Evolutionary conservation across 2,888 invertebrate genomes (phyloP), one percentile per base, ranked within the genome.

Genomic region (Pseudococcus viburni): DNA sequence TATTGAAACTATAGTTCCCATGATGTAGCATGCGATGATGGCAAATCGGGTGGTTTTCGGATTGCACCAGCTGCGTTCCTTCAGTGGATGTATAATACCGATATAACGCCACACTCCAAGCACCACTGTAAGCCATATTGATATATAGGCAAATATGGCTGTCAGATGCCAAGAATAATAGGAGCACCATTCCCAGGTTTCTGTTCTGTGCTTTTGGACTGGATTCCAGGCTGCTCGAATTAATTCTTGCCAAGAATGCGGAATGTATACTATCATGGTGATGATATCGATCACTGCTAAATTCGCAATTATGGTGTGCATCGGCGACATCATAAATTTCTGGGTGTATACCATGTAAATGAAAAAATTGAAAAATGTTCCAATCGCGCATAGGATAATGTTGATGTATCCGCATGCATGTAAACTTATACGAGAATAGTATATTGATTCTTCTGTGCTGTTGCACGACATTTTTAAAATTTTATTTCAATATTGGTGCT

Each of bases 231-330:
- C n/a, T 19, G 59, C 4, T 59, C n/a, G 59, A 59, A 59, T n/a
- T 0, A 59, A 8, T 59, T 59, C 95, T 91, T 97, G 96, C 88
- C 96, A 94, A 1, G 96, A 95, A 91, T 96, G 98, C 0, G 98
- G 98, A 90, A 98, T 96, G 92, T 98, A 98, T 90, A 97, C 97
- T 90, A 98, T 93, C 95, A 98, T 98, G 19, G 98, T 98, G 19
- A 97, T 93, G 48, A 98, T 94, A 91, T 98, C 98, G n/a, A 98
- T 97, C 11, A 98, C 95, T 0, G 98, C 98, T 51, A 97, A 93
- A 5, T 96, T 96, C 0, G 97, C 97, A 68, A 98, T 94, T 89
- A 98, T 97, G 86, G 96, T 95, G 92, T 98, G 98, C 48, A 97
- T 98, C 4, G 98, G 95, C 89, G 97, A 96, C 89, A 94, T 93